These are phyloP conservation scores for Pantelozetes paolii DNA, from an alignment of 2,888 invertebrate species.

Conservation along the genomic window DNA sequence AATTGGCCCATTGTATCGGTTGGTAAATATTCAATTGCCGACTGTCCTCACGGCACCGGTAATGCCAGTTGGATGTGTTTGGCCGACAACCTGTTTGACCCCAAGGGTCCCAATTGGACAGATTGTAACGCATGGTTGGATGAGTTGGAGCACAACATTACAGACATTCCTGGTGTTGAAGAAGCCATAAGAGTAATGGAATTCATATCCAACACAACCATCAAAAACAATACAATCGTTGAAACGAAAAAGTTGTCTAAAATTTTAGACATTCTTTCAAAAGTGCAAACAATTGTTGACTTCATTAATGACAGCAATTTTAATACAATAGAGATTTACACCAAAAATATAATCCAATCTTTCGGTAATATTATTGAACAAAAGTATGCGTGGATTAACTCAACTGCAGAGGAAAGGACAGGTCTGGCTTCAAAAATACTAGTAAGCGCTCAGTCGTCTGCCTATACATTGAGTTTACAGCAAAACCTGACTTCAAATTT, in stretches of 20 bases:
- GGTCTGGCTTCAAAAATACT: background rate
- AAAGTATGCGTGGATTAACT: slow-evolving; percentile 9
- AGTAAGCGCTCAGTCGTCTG: background rate
- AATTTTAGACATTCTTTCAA: background rate
- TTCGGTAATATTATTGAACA: slow-evolving; percentile 11
- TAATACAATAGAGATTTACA: background rate
- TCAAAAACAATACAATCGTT: background rate
- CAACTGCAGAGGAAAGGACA: background rate
- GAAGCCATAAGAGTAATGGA: background rate
- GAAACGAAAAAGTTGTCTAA: background rate
- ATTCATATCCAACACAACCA: background rate
- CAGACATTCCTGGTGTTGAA: background rate
- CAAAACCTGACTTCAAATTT: background rate
- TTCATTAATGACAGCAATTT: background rate
- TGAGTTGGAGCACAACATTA: background rate
- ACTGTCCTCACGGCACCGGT: background rate
- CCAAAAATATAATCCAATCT: background rate
- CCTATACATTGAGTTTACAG: background rate
- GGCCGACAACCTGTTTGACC: background rate
- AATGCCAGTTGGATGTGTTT: background rate
- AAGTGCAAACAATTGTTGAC: slow-evolving; percentile 20
- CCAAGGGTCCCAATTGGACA: background rate
- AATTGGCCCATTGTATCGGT: background rate
- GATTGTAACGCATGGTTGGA: slow-evolving; percentile 9
- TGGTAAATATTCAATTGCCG: background rate